Percentiles rank a stretch among this genome's conserved stretches.
These are phyloP conservation scores for Lampris incognitus DNA, from an alignment of 2,113 vertebrate genomes.

Conservation along the genomic window DNA sequence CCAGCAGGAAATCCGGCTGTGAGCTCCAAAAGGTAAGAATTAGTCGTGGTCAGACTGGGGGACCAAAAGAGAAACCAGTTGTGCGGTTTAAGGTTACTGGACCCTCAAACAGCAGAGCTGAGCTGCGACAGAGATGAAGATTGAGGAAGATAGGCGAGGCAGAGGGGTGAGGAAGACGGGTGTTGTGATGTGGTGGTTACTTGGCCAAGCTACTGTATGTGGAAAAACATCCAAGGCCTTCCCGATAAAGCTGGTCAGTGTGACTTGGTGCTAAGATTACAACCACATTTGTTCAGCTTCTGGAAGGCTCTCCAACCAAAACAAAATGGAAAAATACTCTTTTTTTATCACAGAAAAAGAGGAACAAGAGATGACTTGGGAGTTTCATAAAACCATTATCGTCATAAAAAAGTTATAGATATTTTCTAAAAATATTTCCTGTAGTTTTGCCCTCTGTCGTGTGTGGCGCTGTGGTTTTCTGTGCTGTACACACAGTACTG, in stretches of 20 bases:
- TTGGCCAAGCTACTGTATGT: conserved; percentile 63
- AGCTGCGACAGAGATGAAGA: background rate
- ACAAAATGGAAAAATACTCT: conserved; percentile 73
- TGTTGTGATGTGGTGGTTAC: conserved; percentile 14
- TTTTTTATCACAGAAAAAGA: conserved; percentile 40
- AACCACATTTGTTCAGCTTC: conserved; percentile 80
- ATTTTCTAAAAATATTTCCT: background rate
- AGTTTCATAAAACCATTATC: background rate
- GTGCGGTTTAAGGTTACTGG: conserved; percentile 81
- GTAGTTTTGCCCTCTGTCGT: conserved; percentile 3
- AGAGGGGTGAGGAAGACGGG: conserved; percentile 34
- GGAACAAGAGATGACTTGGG: background rate
- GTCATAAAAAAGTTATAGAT: background rate
- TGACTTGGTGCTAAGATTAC: conserved; percentile 76
- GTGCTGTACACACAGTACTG: background rate
- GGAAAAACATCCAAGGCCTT: conserved; percentile 74
- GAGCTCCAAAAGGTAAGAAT: background rate
- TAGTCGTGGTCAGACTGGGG: conserved; percentile 64
- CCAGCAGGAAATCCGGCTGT: no score
- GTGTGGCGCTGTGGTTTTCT: background rate
- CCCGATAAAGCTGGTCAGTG: conserved; percentile 77
- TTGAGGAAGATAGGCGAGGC: background rate
- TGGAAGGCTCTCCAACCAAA: conserved; percentile 80
- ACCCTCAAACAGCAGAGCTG: conserved; percentile 18
- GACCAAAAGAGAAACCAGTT: conserved; percentile 79